Conservation (phyloP, 2,797 vertebrate genomes). For the Arremon brunneinucha region DNA sequence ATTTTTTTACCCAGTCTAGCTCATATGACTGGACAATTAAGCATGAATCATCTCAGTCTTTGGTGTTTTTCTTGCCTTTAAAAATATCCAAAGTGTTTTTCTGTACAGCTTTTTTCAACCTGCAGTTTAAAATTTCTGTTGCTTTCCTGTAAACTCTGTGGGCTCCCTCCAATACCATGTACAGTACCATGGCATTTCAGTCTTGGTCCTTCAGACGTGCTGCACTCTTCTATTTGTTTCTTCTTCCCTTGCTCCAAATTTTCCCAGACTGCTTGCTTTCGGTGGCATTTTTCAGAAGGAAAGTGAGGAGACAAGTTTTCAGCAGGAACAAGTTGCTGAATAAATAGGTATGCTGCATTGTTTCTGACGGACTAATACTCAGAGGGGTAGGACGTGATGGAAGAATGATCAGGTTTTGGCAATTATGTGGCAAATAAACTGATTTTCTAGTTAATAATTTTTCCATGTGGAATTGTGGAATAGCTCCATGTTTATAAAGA, state of each 20-base stretch:
- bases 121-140: background rate
- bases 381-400: background rate
- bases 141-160: background rate
- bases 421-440: background rate
- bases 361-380: background rate
- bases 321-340: background rate
- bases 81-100: background rate
- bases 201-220: background rate
- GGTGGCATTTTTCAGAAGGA: background rate
- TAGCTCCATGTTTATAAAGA: background rate
- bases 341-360: background rate
- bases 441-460: background rate
- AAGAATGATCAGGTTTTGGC: background rate
- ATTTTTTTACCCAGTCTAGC: background rate
- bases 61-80: background rate
- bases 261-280: background rate
- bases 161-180: fast-evolving
- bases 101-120: background rate
- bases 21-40: background rate
- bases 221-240: background rate
- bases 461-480: background rate
- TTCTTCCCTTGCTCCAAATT: background rate
- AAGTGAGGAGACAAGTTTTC: background rate
- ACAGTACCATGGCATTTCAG: background rate
- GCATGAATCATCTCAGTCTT: background rate